Evolutionary conservation across 2,113 vertebrate species (phyloP).

Genomic region (Campylorhamphus procurvoides): DNA sequence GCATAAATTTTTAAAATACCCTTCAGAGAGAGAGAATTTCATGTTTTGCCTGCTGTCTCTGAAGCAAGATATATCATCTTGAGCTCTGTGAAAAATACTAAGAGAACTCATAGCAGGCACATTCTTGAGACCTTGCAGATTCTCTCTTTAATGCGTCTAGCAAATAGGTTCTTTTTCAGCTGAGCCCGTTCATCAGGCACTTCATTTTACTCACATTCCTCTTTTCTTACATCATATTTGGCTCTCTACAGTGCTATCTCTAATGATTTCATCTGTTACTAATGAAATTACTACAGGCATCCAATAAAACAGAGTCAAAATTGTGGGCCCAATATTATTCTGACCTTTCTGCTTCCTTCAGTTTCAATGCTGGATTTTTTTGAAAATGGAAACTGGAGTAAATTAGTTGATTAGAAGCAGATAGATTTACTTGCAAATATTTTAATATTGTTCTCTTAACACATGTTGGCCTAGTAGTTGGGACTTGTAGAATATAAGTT

Average conservation of each 20-base stretch:
- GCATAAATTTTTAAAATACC: background rate
- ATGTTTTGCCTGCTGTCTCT: background rate
- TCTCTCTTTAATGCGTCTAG: background rate
- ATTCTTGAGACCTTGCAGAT: background rate
- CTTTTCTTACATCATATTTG: slow-evolving; percentile 21
- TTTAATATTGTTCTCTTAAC: background rate
- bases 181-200: background rate
- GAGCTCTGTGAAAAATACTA: background rate
- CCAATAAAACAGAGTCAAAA: slow-evolving; percentile 26
- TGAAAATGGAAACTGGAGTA: background rate
- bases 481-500: background rate
- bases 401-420: background rate
- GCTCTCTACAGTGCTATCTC: background rate
- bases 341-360: background rate
- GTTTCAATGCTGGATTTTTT: background rate
- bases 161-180: slow-evolving; percentile 12
- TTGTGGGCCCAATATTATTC: background rate
- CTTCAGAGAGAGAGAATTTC: background rate
- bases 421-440: background rate
- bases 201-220: slow-evolving; percentile 30
- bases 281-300: slow-evolving; percentile 39
- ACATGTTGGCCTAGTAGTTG: background rate
- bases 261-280: slow-evolving; percentile 50
- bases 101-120: background rate
- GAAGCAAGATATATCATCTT: background rate